Evolutionary conservation across 2,888 invertebrate species (phyloP).

Genomic region (Lasioglossum lativentre): DNA sequence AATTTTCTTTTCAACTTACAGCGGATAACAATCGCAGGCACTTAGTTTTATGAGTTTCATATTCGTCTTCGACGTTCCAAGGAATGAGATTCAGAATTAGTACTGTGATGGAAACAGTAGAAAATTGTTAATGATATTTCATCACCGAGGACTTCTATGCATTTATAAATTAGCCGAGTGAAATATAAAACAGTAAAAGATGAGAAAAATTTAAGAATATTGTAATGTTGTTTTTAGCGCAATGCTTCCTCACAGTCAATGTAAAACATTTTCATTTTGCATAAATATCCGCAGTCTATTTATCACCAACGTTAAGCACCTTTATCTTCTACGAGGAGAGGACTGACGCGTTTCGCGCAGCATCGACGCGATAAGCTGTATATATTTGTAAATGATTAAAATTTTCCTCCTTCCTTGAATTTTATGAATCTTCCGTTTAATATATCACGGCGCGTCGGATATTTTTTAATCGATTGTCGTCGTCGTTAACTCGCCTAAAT

Average conservation of each 20-base stretch:
- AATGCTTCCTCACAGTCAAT: too few relatives aligned
- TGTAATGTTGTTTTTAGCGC: too few relatives aligned
- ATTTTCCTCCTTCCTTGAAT: not conserved
- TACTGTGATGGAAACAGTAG: not conserved
- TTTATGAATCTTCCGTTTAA: not conserved
- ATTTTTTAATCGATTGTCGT: not conserved
- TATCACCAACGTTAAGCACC: not conserved
- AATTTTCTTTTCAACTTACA: not conserved
- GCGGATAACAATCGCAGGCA: not conserved
- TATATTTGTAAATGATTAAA: not conserved
- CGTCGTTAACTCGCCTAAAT: not conserved
- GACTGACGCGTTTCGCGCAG: not conserved
- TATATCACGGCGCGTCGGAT: not conserved
- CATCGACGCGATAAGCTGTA: not conserved
- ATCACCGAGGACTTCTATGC: too few relatives aligned
- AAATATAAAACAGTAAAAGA: too few relatives aligned
- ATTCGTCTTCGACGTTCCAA: not conserved
- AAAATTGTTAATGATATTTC: not conserved
- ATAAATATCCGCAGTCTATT: too few relatives aligned
- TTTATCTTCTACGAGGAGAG: not conserved
- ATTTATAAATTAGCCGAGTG: too few relatives aligned
- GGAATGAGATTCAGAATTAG: not conserved
- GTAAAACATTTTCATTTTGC: too few relatives aligned
- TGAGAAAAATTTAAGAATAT: too few relatives aligned
- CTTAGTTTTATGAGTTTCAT: not conserved